Evolutionary conservation across 2,888 invertebrate species (phyloP).

Genomic region (Halictus quadricinctus): DNA sequence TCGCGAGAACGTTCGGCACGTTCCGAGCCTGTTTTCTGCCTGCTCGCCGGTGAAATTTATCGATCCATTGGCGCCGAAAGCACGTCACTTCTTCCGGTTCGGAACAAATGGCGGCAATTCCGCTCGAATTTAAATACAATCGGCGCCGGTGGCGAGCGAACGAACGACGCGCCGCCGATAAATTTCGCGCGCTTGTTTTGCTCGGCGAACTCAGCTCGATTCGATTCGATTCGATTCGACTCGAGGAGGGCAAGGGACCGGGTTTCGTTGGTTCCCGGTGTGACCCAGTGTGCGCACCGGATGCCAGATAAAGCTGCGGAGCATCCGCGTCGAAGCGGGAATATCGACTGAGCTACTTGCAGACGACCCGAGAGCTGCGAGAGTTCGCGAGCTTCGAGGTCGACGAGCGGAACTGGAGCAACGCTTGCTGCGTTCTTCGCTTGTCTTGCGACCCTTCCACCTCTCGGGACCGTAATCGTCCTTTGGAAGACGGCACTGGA

Average conservation of each 20-base stretch:
- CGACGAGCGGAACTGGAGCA: neutral
- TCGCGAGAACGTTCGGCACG: constrained; percentile 24
- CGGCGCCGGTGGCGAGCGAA: constrained; percentile 36
- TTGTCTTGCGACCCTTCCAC: neutral
- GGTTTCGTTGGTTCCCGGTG: neutral
- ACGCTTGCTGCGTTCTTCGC: neutral
- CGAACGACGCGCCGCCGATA: constrained; percentile 21
- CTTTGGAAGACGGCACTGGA: neutral
- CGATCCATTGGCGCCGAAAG: constrained; percentile 52
- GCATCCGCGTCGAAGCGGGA: constrained; percentile 20
- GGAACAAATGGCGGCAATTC: constrained; percentile 57
- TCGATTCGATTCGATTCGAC: too few species aligned
- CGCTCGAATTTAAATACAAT: constrained; percentile 69
- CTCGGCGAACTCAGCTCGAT: neutral
- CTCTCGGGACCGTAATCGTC: neutral
- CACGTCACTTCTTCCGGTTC: constrained; percentile 37
- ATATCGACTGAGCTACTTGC: constrained; percentile 21
- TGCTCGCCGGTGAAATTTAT: constrained; percentile 51
- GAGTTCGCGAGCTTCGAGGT: constrained; percentile 10
- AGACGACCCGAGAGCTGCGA: neutral
- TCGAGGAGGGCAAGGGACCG: neutral
- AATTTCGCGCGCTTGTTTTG: constrained; percentile 19
- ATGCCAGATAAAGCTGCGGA: constrained; percentile 47
- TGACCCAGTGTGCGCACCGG: constrained; percentile 56
- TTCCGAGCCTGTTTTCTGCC: constrained; percentile 19